phyloP scores from a whole-genome alignment of 2,888 invertebrate species.

The Clivina fossor region DNA sequence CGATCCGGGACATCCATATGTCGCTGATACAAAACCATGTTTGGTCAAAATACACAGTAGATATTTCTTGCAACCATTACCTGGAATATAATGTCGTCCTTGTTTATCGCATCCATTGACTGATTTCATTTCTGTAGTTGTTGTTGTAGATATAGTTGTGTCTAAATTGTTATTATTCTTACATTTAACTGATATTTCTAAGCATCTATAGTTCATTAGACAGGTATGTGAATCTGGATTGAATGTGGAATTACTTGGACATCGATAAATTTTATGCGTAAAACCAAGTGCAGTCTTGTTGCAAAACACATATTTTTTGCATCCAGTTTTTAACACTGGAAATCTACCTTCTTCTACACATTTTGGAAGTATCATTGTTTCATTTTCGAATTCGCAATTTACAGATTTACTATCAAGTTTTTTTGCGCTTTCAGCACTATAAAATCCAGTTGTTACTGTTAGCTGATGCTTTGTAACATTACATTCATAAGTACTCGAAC shows the following conservation, averaged over 20 bases:
- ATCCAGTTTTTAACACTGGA: constrained; percentile 1
- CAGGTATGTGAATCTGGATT: constrained; percentile 9
- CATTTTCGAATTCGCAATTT: too few relatives aligned
- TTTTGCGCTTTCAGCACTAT: too few relatives aligned
- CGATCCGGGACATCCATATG: constrained; percentile 47
- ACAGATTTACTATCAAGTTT: too few relatives aligned
- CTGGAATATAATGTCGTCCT: constrained; percentile 24
- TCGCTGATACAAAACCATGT: constrained; percentile 35
- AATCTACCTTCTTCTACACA: constrained; percentile 11
- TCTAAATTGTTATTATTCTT: not conserved
- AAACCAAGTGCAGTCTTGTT: constrained; percentile 6
- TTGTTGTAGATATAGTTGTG: constrained; percentile 11
- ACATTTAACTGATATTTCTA: not conserved
- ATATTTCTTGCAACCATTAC: constrained; percentile 38
- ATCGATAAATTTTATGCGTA: constrained; percentile 12
- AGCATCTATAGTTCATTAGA: constrained; percentile 9
- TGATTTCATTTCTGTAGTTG: not conserved
- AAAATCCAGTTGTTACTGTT: not conserved
- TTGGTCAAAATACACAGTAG: constrained; percentile 37
- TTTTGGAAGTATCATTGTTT: constrained; percentile 8
- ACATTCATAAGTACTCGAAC: constrained; percentile 1
- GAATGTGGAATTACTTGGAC: constrained; percentile 9
- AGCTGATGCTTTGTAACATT: constrained; percentile 6
- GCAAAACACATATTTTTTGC: constrained; percentile 23
- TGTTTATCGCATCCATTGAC: constrained; percentile 7